phyloP scores from a whole-genome alignment of 2,113 vertebrate species.

The Trichechus manatus region DNA sequence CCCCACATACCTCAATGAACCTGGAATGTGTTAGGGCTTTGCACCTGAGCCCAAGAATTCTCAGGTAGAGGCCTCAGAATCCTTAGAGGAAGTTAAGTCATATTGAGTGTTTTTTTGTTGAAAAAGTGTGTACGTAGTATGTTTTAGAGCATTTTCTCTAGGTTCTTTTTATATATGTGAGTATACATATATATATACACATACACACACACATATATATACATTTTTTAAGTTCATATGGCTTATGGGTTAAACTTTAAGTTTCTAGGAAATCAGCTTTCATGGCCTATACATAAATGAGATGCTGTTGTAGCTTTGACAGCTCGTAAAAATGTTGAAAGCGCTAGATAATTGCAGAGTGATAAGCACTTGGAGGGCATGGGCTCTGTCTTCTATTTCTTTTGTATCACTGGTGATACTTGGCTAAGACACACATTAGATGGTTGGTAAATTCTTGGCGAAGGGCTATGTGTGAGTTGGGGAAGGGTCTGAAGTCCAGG shows the following conservation, averaged over 20 bases:
- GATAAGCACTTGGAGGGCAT: not conserved
- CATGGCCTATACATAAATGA: not conserved
- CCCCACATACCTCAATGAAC: not conserved
- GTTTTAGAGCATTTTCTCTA: not conserved
- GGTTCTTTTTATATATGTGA: not conserved
- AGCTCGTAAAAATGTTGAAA: not conserved
- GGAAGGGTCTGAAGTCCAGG: not conserved
- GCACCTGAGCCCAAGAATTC: not conserved
- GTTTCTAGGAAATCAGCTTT: constrained; percentile 4
- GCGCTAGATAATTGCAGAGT: not conserved
- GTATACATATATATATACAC: too few relatives aligned
- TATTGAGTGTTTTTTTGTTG: not conserved
- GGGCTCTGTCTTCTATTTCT: not conserved
- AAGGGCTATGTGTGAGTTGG: not conserved
- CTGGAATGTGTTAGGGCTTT: not conserved
- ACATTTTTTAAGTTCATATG: not conserved
- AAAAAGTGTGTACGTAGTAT: not conserved
- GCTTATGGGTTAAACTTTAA: not conserved
- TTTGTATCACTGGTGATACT: not conserved
- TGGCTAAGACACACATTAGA: not conserved
- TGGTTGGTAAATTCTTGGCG: not conserved
- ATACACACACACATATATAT: too few relatives aligned
- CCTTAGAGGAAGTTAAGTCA: not conserved
- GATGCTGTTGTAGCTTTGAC: not conserved
- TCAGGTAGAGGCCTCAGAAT: not conserved